Percentiles rank a stretch among this genome's conserved stretches.
These are phyloP conservation scores for Salarias fasciatus DNA, from an alignment of 2,797 vertebrate species.

Conservation along the genomic window DNA sequence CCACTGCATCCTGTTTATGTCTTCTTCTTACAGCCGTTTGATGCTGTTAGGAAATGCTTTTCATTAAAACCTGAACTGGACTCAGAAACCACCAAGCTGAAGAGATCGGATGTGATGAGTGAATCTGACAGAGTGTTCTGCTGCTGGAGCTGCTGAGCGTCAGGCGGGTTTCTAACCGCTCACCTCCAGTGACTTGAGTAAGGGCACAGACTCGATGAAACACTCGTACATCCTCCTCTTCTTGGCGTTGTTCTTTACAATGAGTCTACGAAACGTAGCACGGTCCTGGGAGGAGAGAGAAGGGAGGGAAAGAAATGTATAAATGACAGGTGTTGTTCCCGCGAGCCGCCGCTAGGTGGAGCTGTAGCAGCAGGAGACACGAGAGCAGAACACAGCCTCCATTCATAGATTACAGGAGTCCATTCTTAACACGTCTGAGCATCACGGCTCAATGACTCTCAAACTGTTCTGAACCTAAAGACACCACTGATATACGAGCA, in stretches of 20 bases:
- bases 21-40: too few relatives aligned
- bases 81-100: too few relatives aligned
- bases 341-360: slow-evolving; percentile 66
- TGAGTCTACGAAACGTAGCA: slow-evolving; percentile 97
- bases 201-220: slow-evolving; percentile 96
- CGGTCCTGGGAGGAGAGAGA: slow-evolving; percentile 84
- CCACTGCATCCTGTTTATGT: too few relatives aligned
- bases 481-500: too few relatives aligned
- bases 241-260: slow-evolving; percentile 96
- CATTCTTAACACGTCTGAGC: slow-evolving; percentile 67
- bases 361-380: slow-evolving; percentile 35
- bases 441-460: slow-evolving; percentile 6
- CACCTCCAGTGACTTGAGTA: slow-evolving; percentile 98
- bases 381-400: slow-evolving; percentile 22
- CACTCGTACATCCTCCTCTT: slow-evolving; percentile 94
- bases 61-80: too few relatives aligned
- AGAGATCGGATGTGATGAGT: too few relatives aligned
- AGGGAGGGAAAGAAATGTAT: not conserved
- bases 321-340: slow-evolving; percentile 6
- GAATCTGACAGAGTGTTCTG: too few relatives aligned
- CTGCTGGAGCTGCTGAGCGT: too few relatives aligned
- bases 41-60: too few relatives aligned
- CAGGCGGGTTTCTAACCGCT: slow-evolving; percentile 33
- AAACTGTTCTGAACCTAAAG: not conserved
- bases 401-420: slow-evolving; percentile 62